Base-by-base conservation (phyloP, 2,113 vertebrate genomes). In the Prietella phreatophila region DNA sequence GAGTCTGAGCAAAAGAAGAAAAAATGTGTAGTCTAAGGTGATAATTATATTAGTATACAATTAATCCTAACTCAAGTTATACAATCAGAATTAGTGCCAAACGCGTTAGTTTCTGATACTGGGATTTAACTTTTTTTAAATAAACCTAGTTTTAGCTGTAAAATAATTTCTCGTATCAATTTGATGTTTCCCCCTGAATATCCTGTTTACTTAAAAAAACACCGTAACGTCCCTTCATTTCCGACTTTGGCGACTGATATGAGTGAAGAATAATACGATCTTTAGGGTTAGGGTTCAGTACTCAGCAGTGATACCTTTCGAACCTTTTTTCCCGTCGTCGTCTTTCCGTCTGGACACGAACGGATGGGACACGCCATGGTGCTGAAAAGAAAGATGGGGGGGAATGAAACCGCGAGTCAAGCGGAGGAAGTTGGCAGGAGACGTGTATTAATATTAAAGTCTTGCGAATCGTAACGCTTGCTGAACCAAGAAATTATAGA, bases 341-440 rank as follows among this genome's bases (percentile, higher is more conserved):
- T n/a, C 50, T 39, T 13, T 88, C 87, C 89, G 82, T 13, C 89
- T 61, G 82, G 91, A 86, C 67, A 93, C 83, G 87, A 92, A 91
- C 8, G 92, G 30, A 2, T 92, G 89, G n/a, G 94, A 86, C 17
- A 92, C 89, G 83, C 92, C 92, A 89, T 93, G 92, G 90, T 71
- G 81, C 95, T 96, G 91, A 83, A n/a, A 85, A 82, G 8, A 67
- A 82, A 90, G 42, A 19, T 39, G 19, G 25, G 17, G 4, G n/a
- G 9, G 27, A 75, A 56, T 60, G n/a, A 39, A 67, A 55, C 11
- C 13, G 7, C 2, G 33, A 39, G 19, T 36, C 8, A 7, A 42
- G 25, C 25, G 22, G 5, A 9, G 39, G 36, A 61, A 2, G 71
- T 42, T 11, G 36, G 55, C 50, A 71, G 42, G 71, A 75, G 39